Percentiles rank a stretch among this genome's conserved stretches.
These are phyloP conservation scores for Epicauta chinensis DNA, from an alignment of 1,140 invertebrate genomes.

Conservation along the genomic window DNA sequence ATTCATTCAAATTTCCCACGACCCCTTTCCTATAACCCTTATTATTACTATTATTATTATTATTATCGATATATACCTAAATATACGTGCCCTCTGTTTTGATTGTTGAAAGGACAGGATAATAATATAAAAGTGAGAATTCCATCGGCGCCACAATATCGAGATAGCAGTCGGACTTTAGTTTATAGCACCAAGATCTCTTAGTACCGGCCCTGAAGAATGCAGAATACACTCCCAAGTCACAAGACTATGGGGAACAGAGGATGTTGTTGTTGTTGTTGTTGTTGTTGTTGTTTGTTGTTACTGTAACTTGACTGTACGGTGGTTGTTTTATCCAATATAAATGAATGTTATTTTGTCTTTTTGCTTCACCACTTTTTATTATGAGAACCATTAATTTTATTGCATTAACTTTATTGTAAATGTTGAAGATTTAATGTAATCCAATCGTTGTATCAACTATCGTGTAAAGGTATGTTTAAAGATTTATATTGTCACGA, in stretches of 20 bases:
- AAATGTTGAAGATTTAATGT: too few relatives aligned
- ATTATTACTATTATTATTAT: conserved; percentile 1
- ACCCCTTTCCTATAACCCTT: conserved; percentile 5
- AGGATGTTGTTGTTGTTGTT: too few relatives aligned
- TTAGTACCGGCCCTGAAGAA: conserved; percentile 16
- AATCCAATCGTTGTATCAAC: too few relatives aligned
- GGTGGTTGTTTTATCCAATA: conserved; percentile 2
- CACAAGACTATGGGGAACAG: not conserved
- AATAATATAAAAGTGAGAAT: conserved; percentile 15
- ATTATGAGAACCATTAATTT: too few relatives aligned
- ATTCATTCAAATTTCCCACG: conserved; percentile 14
- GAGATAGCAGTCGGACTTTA: conserved; percentile 15
- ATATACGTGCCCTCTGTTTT: not conserved
- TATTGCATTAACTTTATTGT: too few relatives aligned
- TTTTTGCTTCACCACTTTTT: too few relatives aligned
- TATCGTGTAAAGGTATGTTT: conserved; percentile 2
- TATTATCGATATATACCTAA: conserved; percentile 2
- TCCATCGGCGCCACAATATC: conserved; percentile 16
- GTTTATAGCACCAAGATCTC: conserved; percentile 16
- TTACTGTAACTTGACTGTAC: conserved; percentile 4
- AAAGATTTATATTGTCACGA: conserved; percentile 10
- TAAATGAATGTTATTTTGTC: too few relatives aligned
- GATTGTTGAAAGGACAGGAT: conserved; percentile 5
- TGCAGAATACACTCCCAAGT: conserved; percentile 13
- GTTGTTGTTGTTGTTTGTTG: too few relatives aligned